Evolutionary conservation across 1,140 invertebrate genomes (phyloP).

Genomic region (Spodoptera litura): DNA sequence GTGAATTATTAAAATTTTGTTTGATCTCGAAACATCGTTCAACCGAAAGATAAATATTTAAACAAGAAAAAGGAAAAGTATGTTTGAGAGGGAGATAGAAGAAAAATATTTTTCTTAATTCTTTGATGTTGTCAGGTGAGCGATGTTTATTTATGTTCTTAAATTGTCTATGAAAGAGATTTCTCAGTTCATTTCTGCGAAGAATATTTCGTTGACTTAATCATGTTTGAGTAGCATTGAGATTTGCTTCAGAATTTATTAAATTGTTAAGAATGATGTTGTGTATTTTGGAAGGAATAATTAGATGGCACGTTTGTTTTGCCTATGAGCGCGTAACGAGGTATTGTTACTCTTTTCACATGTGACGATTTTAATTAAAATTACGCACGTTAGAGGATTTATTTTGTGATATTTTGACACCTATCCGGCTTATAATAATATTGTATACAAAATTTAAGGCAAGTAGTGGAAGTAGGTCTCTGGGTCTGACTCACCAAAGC

Average conservation of each 20-base stretch:
- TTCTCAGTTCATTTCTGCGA: slow-evolving; percentile 1
- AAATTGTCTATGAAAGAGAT: slow-evolving; percentile 28
- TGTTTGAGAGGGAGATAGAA: neutral
- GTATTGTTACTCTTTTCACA: no score
- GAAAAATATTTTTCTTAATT: neutral
- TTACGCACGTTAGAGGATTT: no score
- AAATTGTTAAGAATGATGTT: neutral
- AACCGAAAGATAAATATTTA: slow-evolving; percentile 26
- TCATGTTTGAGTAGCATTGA: neutral
- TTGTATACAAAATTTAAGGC: no score
- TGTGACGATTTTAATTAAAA: no score
- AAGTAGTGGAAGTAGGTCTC: no score
- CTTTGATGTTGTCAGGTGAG: slow-evolving; percentile 12
- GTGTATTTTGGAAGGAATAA: neutral
- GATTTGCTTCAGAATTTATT: neutral
- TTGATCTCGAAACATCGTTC: slow-evolving; percentile 18
- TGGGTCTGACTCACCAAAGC: no score
- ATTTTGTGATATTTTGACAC: no score
- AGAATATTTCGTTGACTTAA: slow-evolving; percentile 17
- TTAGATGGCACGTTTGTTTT: neutral
- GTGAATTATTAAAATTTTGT: slow-evolving; percentile 20
- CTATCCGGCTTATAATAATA: no score
- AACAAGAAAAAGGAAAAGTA: slow-evolving; percentile 6
- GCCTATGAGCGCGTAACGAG: no score
- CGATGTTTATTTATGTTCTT: slow-evolving; percentile 28